Conservation (phyloP, 1,140 invertebrate species). For the Drosophila sturtevanti region DNA sequence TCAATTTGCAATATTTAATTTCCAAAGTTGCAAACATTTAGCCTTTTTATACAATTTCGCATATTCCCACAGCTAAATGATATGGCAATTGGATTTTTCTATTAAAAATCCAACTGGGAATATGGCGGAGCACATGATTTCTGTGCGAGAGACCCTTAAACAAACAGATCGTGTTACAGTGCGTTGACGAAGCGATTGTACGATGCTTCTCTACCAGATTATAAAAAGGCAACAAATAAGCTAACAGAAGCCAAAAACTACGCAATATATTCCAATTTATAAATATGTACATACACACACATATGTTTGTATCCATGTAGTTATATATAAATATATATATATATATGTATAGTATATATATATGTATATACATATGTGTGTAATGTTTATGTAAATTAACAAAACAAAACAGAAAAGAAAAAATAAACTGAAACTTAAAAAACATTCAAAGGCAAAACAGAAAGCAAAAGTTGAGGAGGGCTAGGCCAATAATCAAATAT, state of each 20-base stretch:
- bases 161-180: not conserved
- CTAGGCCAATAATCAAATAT: too few relatives aligned
- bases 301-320: not conserved
- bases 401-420: not conserved
- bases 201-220: not conserved
- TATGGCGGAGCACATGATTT: not conserved
- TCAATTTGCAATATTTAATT: too few relatives aligned
- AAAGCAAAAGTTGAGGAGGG: not conserved
- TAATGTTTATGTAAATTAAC: conserved; percentile 4
- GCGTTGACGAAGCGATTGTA: not conserved
- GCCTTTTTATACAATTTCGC: not conserved
- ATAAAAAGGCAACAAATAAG: not conserved
- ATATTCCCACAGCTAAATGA: not conserved
- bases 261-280: not conserved
- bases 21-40: too few relatives aligned
- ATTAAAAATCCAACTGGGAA: not conserved
- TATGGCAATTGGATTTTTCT: not conserved
- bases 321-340: not conserved
- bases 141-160: not conserved
- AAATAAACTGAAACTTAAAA: not conserved
- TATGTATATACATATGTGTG: not conserved
- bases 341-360: not conserved
- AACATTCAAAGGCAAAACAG: not conserved
- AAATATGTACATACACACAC: not conserved
- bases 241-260: not conserved